Evolutionary conservation across 2,113 vertebrate species (phyloP).

Genomic region (Podiceps cristatus): DNA sequence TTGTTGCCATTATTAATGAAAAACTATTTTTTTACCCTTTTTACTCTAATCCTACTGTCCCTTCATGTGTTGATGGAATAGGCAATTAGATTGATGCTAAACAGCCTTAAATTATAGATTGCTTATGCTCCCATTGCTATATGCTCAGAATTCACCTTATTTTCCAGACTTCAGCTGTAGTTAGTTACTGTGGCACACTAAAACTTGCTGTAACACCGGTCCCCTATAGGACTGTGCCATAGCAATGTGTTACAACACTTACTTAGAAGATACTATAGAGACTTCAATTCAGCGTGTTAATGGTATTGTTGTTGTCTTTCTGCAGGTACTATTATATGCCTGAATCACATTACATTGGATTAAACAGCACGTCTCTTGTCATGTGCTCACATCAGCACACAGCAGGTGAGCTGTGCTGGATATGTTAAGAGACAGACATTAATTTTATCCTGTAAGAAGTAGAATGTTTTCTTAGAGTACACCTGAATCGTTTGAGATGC

Average conservation of each 20-base stretch:
- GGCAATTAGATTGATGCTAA: fast-evolving
- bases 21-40: not conserved
- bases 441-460: conserved; percentile 18
- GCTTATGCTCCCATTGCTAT: not conserved
- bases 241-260: not conserved
- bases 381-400: not conserved
- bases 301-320: not conserved
- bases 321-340: not conserved
- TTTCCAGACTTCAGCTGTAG: not conserved
- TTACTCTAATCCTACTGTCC: not conserved
- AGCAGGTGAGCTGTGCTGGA: conserved; percentile 6
- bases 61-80: not conserved
- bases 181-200: not conserved
- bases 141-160: not conserved
- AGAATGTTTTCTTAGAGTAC: conserved; percentile 40
- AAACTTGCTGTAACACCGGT: not conserved
- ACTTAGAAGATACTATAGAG: not conserved
- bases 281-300: not conserved
- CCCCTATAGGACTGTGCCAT: not conserved
- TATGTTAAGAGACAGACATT: not conserved
- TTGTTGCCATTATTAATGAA: not conserved
- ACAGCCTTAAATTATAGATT: not conserved
- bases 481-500: conserved; percentile 41
- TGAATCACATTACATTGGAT: not conserved
- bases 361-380: not conserved